phyloP scores from a whole-genome alignment of 2,888 invertebrate species.

The Oxycera nigricornis region DNA sequence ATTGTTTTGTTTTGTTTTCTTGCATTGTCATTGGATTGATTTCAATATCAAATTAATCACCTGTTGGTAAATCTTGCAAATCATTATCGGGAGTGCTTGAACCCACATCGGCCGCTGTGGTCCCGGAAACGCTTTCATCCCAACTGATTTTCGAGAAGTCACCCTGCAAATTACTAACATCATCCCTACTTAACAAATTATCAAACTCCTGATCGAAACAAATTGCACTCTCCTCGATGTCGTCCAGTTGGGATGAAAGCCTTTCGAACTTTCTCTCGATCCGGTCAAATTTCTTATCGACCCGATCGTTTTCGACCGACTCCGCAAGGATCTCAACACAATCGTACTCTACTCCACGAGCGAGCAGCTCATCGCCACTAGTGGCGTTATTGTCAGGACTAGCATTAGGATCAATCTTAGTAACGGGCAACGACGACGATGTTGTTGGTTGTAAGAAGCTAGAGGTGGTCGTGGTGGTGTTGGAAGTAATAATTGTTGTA shows the following conservation, averaged over 20 bases:
- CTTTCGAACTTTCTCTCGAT: constrained; percentile 60
- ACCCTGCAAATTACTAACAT: constrained; percentile 59
- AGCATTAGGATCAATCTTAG: constrained; percentile 9
- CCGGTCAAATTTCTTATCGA: constrained; percentile 51
- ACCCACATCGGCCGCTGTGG: constrained; percentile 59
- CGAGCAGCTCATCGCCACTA: not conserved
- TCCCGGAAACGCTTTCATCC: constrained; percentile 61
- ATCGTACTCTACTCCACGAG: not conserved
- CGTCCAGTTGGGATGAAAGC: constrained; percentile 56
- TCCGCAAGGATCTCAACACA: constrained; percentile 12
- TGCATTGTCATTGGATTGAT: constrained; percentile 23
- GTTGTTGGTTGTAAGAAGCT: constrained; percentile 23
- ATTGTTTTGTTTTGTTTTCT: constrained; percentile 33
- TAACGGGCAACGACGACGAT: constrained; percentile 34
- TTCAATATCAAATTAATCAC: constrained; percentile 51
- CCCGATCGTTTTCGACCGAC: constrained; percentile 18
- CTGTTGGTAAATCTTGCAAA: constrained; percentile 60
- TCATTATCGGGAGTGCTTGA: constrained; percentile 61
- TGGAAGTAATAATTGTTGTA: constrained; percentile 35
- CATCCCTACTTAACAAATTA: constrained; percentile 57
- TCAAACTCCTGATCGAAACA: constrained; percentile 58
- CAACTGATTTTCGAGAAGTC: constrained; percentile 62
- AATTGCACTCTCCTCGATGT: constrained; percentile 53
- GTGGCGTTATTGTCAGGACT: not conserved
- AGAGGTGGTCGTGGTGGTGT: constrained; percentile 20